Evolutionary conservation across 2,113 vertebrate genomes (phyloP), one percentile per base, ranked within the genome.

Genomic region (Gambusia affinis): DNA sequence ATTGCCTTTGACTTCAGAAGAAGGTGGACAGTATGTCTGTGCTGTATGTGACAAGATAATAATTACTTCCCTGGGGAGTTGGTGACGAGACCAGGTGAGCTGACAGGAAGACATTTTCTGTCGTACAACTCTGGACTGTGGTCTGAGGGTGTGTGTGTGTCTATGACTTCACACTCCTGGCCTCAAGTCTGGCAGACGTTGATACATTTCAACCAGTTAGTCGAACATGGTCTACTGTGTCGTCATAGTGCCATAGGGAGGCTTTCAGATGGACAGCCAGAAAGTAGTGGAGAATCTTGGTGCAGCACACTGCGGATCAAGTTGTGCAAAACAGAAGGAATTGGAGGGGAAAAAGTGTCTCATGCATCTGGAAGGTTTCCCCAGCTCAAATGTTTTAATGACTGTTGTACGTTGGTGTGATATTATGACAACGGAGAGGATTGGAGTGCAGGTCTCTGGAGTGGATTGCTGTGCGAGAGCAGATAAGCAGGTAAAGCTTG

Each of bases 381-480:
- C 24, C 2, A 57, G 24, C 51, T 57, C 24, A 57, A 11, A 57
- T 57, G 10, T 57, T n/a, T 57, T 24, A n/a, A 57, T 57, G 51
- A n/a, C 51, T 57, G 22, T n/a, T 57, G 17, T 57, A 19, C 44
- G 44, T 19, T 47, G 14, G 60, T 62, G 31, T 83, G 57, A 76
- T 60, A 42, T 42, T 80, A 24, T 57, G 75, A 62, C 72, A 19
- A 62, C 47, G 31, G 68, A 72, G 51, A 79, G 67, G 30, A 60
- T 67, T 72, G 64, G 67, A 75, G 66, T 63, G 1, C 64, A 75
- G 67, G 42, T 67, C 28, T 73, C 54, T 84, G 31, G n/a, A 47
- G 66, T 30, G 64, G 76, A 80, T 72, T 81, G 72, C 39, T 87
- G 60, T 66, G 33, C 74, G 67, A 63, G 54, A 74, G 76, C 70